These are phyloP conservation scores for Heliconius eleuchia DNA, from an alignment of 1,140 invertebrate genomes.

Conservation along the genomic window DNA sequence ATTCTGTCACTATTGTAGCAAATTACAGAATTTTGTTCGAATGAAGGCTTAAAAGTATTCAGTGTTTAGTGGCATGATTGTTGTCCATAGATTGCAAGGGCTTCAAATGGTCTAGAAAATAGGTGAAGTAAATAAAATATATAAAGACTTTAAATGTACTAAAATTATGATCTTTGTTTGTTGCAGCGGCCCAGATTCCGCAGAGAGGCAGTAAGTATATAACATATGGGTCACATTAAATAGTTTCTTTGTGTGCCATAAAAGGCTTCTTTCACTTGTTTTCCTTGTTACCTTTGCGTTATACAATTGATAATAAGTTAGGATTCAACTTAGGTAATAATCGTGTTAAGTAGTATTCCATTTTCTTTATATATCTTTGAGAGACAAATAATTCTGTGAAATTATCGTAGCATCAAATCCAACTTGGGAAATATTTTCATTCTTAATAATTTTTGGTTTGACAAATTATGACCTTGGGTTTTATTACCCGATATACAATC, in stretches of 20 bases:
- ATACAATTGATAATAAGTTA: background rate
- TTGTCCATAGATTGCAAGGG: conserved; percentile 63
- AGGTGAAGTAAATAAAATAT: background rate
- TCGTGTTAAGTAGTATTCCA: background rate
- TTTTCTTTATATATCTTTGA: too few species aligned
- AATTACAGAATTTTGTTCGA: conserved; percentile 32
- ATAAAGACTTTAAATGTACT: conserved; percentile 9
- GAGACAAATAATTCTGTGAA: too few species aligned
- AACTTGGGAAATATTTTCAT: too few species aligned
- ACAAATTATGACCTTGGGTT: too few species aligned
- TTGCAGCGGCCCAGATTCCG: conserved; percentile 94
- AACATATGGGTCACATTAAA: conserved; percentile 12
- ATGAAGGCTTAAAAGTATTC: conserved; percentile 47
- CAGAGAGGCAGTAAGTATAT: conserved; percentile 91
- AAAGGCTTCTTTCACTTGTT: conserved; percentile 10
- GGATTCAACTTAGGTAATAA: background rate
- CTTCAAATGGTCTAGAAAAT: conserved; percentile 43
- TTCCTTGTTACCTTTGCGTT: background rate
- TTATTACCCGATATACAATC: too few species aligned
- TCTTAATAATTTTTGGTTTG: too few species aligned
- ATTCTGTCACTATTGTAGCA: conserved; percentile 14
- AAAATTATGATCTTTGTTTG: conserved; percentile 75
- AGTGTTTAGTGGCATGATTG: conserved; percentile 73
- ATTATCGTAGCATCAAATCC: too few species aligned
- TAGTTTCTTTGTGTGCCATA: conserved; percentile 19